Evolutionary conservation across 2,113 vertebrate species (phyloP).

Genomic region (Gymnobelideus leadbeateri): DNA sequence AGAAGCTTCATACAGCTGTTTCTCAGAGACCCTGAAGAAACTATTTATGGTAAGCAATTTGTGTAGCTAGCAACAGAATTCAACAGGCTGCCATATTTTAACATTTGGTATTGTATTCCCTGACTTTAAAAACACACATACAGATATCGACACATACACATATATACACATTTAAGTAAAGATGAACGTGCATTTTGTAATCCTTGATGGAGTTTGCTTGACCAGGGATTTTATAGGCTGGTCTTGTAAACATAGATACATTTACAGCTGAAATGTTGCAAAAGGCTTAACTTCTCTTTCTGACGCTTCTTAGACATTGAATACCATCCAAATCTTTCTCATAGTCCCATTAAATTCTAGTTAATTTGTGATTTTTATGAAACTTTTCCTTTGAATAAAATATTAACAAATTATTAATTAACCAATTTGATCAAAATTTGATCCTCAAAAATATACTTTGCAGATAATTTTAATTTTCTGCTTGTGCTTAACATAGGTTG

Average conservation of each 20-base stretch:
- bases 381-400: neutral
- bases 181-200: neutral
- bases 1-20: conserved; percentile 77
- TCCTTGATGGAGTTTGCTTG: neutral
- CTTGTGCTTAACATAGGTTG: neutral
- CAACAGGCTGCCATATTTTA: conserved; percentile 49
- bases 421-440: neutral
- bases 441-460: neutral
- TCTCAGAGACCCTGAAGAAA: conserved; percentile 73
- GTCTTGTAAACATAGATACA: neutral
- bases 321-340: neutral
- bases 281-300: neutral
- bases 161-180: too few relatives aligned
- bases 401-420: neutral
- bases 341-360: neutral
- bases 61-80: conserved; percentile 68
- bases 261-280: neutral
- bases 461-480: neutral
- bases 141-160: too few relatives aligned
- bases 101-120: conserved; percentile 46
- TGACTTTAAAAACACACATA: conserved; percentile 39
- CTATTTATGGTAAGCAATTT: conserved; percentile 76
- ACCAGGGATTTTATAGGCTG: neutral
- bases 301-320: neutral
- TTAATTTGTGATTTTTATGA: neutral